A percentile compares a stretch with the other conserved stretches of the same genome.
These are phyloP conservation scores for Turdus rufiventris DNA, from an alignment of 2,113 vertebrate genomes.

Conservation along the genomic window DNA sequence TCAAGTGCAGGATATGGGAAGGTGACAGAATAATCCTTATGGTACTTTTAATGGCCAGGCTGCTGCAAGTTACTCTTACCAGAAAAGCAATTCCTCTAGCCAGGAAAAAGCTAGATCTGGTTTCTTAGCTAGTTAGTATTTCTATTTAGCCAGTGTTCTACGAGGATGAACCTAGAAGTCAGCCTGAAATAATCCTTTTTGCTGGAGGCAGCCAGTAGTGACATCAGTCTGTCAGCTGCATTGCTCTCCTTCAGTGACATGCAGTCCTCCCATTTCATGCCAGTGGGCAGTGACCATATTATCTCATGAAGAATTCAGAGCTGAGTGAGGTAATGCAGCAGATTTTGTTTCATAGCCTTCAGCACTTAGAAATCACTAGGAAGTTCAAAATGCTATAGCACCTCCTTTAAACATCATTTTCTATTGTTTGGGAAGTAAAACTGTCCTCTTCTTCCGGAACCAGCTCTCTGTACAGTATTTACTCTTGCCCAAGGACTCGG, in stretches of 20 bases:
- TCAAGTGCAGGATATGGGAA: neutral
- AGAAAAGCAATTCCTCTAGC: neutral
- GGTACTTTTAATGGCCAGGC: neutral
- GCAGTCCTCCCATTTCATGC: neutral
- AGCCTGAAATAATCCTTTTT: neutral
- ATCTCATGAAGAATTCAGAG: neutral
- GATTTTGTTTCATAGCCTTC: neutral
- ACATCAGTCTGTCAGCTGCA: neutral
- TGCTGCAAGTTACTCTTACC: neutral
- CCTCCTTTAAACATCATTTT: neutral
- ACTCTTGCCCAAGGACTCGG: neutral
- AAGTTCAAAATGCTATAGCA: neutral
- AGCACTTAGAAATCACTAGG: neutral
- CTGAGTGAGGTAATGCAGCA: neutral
- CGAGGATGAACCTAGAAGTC: neutral
- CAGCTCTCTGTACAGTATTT: neutral
- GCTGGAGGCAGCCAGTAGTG: neutral
- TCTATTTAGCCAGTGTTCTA: neutral
- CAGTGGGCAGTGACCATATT: neutral
- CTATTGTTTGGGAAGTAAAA: neutral
- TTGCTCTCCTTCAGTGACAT: neutral
- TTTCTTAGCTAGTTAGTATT: neutral
- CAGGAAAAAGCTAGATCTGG: neutral
- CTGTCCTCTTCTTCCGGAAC: neutral
- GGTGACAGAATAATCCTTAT: neutral